Percentiles rank a stretch among this genome's conserved stretches.
These are phyloP conservation scores for Ciona savignyi DNA, from an alignment of 23 tunicate species.

Conservation along the genomic window DNA sequence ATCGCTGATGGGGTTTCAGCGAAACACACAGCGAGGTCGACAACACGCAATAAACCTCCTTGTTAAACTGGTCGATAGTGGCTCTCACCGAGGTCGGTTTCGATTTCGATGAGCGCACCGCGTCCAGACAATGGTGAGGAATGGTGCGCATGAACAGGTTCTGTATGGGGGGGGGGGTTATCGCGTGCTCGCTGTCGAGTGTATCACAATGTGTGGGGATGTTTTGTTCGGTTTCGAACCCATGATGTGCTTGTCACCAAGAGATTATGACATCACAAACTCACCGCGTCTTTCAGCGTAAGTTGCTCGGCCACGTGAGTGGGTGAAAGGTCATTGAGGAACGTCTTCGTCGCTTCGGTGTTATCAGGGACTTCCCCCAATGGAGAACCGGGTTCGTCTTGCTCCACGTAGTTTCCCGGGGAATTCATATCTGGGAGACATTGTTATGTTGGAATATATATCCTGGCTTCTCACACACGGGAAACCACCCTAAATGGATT, in stretches of 20 bases:
- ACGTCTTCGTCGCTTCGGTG: conserved; percentile 26
- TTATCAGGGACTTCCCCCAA: conserved; percentile 24
- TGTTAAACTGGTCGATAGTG: conserved; percentile 92
- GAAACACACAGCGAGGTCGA: conserved; percentile 59
- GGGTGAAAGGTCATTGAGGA: conserved; percentile 26
- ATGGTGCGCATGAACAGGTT: conserved; percentile 68
- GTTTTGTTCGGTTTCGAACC: too few species aligned
- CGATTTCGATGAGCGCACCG: conserved; percentile 39
- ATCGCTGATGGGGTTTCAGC: conserved; percentile 60
- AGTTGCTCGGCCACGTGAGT: conserved; percentile 65
- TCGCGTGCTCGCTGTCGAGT: too few species aligned
- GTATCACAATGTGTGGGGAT: too few species aligned
- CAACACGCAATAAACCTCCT: conserved; percentile 72
- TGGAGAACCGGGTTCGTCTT: too few species aligned
- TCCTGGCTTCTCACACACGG: too few species aligned
- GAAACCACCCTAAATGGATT: too few species aligned
- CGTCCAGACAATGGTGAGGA: conserved; percentile 68
- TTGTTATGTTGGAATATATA: too few species aligned
- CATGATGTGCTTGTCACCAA: too few species aligned
- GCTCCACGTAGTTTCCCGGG: too few species aligned
- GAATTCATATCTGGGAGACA: too few species aligned
- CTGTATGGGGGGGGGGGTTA: too few species aligned
- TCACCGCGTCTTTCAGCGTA: conserved; percentile 71
- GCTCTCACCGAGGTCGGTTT: conserved; percentile 79
- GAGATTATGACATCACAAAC: too few species aligned